A percentile compares a stretch with the other conserved stretches of the same genome.
Conservation (phyloP, 2,888 invertebrate genomes). For the Ennomos quercinarius region DNA sequence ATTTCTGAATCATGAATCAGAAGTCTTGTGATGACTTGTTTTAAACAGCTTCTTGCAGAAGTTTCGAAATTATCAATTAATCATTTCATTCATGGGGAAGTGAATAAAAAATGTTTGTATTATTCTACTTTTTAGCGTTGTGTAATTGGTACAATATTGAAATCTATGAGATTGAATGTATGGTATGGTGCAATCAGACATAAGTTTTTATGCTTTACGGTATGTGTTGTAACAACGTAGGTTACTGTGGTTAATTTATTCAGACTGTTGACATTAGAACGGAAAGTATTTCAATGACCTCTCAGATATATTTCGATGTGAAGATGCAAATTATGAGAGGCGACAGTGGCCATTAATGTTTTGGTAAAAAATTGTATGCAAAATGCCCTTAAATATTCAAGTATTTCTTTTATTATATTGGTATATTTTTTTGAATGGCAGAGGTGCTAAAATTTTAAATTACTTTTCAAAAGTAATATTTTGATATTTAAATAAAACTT, state of each 20-base stretch:
- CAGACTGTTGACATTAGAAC: conserved; percentile 34
- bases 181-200: conserved; percentile 51
- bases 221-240: conserved; percentile 34
- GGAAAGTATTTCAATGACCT: conserved; percentile 28
- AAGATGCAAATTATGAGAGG: conserved; percentile 41
- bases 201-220: conserved; percentile 33
- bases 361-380: conserved; percentile 52
- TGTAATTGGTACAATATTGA: conserved; percentile 46
- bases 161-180: conserved; percentile 60
- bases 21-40: neutral
- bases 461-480: neutral
- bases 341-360: conserved; percentile 68
- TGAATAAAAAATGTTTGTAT: conserved; percentile 38
- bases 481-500: conserved; percentile 30
- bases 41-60: neutral
- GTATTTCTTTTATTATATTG: conserved; percentile 43
- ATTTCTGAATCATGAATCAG: neutral
- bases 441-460: conserved; percentile 53
- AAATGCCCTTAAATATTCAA: conserved; percentile 39
- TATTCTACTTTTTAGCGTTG: conserved; percentile 39
- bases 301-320: conserved; percentile 21
- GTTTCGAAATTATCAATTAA: neutral
- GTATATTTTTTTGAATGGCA: conserved; percentile 53
- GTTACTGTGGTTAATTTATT: conserved; percentile 40
- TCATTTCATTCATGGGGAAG: conserved; percentile 3